Evolutionary conservation across 2,888 invertebrate genomes (phyloP).

Genomic region (Platyscelio sp.): DNA sequence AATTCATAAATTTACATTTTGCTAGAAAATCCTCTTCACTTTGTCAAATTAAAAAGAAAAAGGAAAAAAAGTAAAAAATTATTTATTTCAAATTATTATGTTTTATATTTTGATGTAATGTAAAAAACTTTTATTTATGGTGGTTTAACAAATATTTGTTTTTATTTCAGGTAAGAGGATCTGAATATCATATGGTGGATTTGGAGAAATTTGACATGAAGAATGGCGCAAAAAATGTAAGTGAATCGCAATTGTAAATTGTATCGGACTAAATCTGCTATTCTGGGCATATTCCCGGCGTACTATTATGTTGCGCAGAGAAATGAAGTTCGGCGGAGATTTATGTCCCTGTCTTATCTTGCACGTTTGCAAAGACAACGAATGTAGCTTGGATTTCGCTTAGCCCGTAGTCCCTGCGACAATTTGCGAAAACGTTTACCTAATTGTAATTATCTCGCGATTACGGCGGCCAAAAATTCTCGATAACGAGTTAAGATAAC

Average conservation of each 20-base stretch:
- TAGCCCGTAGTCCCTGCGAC: slow-evolving; percentile 46
- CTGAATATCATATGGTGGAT: slow-evolving; percentile 23
- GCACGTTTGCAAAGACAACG: slow-evolving; percentile 51
- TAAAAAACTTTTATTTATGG: too few relatives aligned
- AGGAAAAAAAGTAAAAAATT: too few relatives aligned
- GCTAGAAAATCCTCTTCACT: too few relatives aligned
- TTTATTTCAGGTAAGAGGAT: slow-evolving; percentile 54
- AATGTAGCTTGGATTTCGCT: slow-evolving; percentile 58
- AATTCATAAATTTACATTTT: too few relatives aligned
- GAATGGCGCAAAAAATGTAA: slow-evolving; percentile 44
- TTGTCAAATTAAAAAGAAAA: too few relatives aligned
- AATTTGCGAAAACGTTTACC: slow-evolving; percentile 49
- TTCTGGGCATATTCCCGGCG: slow-evolving; percentile 62
- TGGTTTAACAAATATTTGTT: too few relatives aligned
- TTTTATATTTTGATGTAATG: neutral
- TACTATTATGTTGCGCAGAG: slow-evolving; percentile 55
- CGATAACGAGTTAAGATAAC: slow-evolving; percentile 33
- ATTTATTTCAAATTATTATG: too few relatives aligned
- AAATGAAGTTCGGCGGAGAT: slow-evolving; percentile 65
- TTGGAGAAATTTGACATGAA: slow-evolving; percentile 41
- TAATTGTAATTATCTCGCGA: slow-evolving; percentile 59
- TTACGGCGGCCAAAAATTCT: slow-evolving; percentile 23
- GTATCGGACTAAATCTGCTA: slow-evolving; percentile 65
- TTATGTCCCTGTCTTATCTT: slow-evolving; percentile 64
- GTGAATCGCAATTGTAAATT: slow-evolving; percentile 65